Evolutionary conservation across 2,888 invertebrate species (phyloP).

Genomic region (Aspidiotus rigidus): DNA sequence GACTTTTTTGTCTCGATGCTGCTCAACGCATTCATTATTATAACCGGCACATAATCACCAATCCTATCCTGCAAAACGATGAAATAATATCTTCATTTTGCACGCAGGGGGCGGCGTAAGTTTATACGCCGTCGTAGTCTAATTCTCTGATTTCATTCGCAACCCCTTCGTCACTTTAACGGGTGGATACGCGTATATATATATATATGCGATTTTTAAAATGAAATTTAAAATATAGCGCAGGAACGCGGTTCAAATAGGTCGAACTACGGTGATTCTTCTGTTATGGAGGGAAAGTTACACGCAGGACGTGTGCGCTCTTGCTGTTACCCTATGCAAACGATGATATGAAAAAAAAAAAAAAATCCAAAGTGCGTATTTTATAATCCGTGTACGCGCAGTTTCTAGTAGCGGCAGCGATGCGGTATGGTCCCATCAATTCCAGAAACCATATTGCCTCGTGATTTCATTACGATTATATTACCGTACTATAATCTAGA

Average conservation of each 20-base stretch:
- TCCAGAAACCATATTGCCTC: conserved; percentile 28
- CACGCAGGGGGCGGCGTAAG: no score
- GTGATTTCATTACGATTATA: conserved; percentile 32
- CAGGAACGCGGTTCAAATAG: conserved; percentile 5
- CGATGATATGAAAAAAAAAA: conserved; percentile 11
- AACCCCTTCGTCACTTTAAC: no score
- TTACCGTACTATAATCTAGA: conserved; percentile 25
- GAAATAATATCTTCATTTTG: no score
- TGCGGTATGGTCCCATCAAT: conserved; percentile 16
- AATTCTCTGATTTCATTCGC: no score
- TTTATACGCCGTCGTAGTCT: no score
- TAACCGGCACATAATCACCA: no score
- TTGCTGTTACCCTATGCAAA: not conserved
- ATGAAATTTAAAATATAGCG: conserved; percentile 13
- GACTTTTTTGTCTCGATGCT: no score
- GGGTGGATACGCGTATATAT: no score
- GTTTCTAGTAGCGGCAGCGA: conserved; percentile 1
- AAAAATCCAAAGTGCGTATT: conserved; percentile 5
- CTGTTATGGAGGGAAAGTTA: conserved; percentile 4
- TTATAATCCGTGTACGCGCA: conserved; percentile 14
- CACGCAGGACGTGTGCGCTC: not conserved
- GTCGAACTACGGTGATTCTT: conserved; percentile 8
- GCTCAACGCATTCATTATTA: no score
- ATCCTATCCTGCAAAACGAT: no score
- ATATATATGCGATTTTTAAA: not conserved